phyloP scores from a whole-genome alignment of 2,113 vertebrate species.

The Psittacus erithacus region DNA sequence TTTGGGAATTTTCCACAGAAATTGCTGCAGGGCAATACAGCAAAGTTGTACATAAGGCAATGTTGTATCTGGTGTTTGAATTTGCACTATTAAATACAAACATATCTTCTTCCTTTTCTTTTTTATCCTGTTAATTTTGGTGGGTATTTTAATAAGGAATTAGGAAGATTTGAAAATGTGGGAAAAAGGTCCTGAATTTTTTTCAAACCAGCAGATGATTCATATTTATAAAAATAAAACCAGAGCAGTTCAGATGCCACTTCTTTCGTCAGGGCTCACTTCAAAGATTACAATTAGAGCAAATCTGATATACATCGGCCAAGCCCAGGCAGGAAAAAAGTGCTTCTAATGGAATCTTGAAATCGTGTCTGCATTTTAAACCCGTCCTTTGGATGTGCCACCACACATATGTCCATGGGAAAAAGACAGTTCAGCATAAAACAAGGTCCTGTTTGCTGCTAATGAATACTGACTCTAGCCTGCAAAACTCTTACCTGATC shows the following conservation, averaged over 20 bases:
- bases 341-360: neutral
- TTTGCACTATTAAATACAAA: neutral
- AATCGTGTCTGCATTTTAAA: neutral
- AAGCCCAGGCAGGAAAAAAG: neutral
- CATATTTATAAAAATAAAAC: conserved; percentile 30
- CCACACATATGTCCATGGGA: neutral
- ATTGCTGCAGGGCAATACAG: neutral
- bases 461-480: neutral
- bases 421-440: neutral
- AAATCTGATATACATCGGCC: neutral
- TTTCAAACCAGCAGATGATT: neutral
- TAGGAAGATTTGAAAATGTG: neutral
- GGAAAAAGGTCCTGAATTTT: neutral
- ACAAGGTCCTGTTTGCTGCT: neutral
- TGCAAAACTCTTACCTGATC: neutral
- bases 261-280: neutral
- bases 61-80: neutral
- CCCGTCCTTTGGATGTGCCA: neutral
- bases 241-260: neutral
- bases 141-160: neutral
- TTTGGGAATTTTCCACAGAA: neutral
- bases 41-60: neutral
- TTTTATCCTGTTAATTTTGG: neutral
- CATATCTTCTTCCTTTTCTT: neutral
- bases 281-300: neutral